Conservation (phyloP, 2,797 vertebrate species). For the Gila robusta region DNA sequence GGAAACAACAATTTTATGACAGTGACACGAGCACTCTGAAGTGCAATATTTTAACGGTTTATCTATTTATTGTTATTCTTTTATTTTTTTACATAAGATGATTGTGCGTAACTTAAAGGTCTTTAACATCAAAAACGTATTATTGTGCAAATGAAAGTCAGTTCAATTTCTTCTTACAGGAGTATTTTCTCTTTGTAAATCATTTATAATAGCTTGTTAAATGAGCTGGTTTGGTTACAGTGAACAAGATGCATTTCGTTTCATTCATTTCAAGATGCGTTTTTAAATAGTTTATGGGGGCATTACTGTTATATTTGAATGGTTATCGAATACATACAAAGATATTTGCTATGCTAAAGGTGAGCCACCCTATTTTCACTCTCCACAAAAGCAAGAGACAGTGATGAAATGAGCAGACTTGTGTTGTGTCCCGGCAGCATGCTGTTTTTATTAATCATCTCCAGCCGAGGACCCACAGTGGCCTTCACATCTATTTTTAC, state of each 20-base stretch:
- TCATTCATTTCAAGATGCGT: background rate
- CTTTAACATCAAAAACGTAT: background rate
- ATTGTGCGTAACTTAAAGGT: too few species aligned
- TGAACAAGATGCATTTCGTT: background rate
- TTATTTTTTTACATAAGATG: background rate
- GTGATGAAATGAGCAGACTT: constrained; percentile 44
- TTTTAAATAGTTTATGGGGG: background rate
- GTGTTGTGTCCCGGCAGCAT: constrained; percentile 16
- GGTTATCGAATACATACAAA: background rate
- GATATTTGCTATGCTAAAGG: constrained; percentile 14
- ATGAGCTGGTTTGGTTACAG: background rate
- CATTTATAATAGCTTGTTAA: constrained; percentile 21
- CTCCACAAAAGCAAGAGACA: constrained; percentile 29
- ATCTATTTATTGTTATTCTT: background rate
- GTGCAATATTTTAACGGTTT: background rate
- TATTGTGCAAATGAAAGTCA: background rate
- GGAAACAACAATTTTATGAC: background rate
- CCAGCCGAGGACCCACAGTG: constrained; percentile 39
- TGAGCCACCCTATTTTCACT: constrained; percentile 20
- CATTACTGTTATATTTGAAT: background rate
- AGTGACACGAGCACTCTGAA: background rate
- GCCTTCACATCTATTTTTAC: constrained; percentile 51
- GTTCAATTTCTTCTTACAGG: background rate
- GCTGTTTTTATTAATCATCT: constrained; percentile 43
- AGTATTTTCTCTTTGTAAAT: constrained; percentile 2